Evolutionary conservation across 2,888 invertebrate genomes (phyloP), one percentile per base, ranked within the genome.

Genomic region (Drosophila longiperda): DNA sequence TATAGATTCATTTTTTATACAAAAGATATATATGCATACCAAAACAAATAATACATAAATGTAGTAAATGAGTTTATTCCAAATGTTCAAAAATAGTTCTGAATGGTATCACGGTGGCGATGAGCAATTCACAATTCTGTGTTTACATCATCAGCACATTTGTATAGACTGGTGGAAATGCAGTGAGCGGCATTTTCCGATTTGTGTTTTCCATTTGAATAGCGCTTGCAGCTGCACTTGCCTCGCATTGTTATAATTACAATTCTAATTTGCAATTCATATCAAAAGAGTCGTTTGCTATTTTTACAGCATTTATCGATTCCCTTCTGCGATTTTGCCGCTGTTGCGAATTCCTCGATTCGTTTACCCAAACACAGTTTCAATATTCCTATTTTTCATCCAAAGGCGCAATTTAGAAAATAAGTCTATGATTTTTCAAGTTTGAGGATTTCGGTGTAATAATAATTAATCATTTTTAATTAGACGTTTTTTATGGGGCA

Each of bases 261-360:
- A 84, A 74, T 76, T 76, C 55, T 53, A 82, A 89, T 84, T 87
- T 89, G 73, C 85, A 84, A 84, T 78, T 71, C 85, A 74, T 76
- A 82, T 81, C 75, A 81, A 83, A 86, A 86, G 80, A 89, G 70
- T 75, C 67, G 69, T 59, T 59, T 57, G 85, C 76, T 76, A 87
- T 82, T 82, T 84, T 76, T 78, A 87, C 73, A 77, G 48, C 66
- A 66, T 84, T 87, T 82, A 84, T 89, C 70, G 89, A 84, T 84
- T 84, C 70, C 54, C 66, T 78, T 73, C 83, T 83, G 66, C 68
- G 77, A 66, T 73, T 77, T 70, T 2, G 17, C 29, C 58, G 61
- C 63, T 74, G 71, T 61, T 81, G 87, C 73, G 54, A 78, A 67
- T 54, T 76, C 66, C 75, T 34, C 45, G 55, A 55, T 50, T 75